Evolutionary conservation across 2,797 vertebrate genomes (phyloP).

Genomic region (Dromococcyx pavoninus): DNA sequence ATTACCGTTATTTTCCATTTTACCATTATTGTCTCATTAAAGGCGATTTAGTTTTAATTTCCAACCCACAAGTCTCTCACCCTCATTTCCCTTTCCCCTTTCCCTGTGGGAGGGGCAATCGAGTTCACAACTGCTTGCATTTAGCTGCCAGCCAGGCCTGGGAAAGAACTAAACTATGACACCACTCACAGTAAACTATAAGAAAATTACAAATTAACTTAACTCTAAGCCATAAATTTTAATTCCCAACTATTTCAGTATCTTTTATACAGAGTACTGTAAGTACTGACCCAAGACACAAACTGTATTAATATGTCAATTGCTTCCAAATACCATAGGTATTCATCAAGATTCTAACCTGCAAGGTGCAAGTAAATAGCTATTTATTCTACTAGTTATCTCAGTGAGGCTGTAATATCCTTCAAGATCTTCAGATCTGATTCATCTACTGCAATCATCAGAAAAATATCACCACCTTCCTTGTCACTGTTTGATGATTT

Average conservation of each 20-base stretch:
- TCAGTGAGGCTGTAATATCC: background rate
- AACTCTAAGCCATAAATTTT: no score
- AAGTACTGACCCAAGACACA: background rate
- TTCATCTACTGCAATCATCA: background rate
- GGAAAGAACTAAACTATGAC: no score
- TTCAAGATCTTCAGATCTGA: background rate
- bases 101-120: no score
- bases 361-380: background rate
- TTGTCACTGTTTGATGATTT: background rate
- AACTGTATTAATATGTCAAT: background rate
- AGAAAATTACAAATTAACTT: no score
- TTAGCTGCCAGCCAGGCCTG: no score
- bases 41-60: no score
- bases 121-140: no score
- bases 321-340: background rate
- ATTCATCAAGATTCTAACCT: background rate
- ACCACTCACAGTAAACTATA: no score
- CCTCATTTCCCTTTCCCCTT: no score
- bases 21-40: no score
- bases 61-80: no score
- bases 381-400: background rate
- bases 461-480: background rate
- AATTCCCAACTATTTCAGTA: background rate
- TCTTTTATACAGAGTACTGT: background rate
- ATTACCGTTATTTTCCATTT: no score